A percentile compares a stretch with the other conserved stretches of the same genome.
Conservation (phyloP, 2,797 vertebrate species). For the Scyliorhinus canicula region DNA sequence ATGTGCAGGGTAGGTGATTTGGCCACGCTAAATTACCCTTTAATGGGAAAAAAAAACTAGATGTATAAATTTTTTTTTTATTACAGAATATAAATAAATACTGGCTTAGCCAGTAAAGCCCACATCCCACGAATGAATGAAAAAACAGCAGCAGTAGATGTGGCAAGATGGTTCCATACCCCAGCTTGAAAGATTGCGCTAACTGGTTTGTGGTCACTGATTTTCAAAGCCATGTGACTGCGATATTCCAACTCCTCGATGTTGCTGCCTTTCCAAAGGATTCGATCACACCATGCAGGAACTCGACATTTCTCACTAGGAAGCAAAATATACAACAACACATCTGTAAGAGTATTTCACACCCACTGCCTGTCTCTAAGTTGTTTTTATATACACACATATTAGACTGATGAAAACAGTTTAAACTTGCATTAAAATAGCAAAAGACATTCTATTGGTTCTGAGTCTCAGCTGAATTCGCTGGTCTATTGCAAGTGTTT, state of each 20-base stretch:
- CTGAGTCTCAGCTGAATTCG: not conserved
- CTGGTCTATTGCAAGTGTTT: not conserved
- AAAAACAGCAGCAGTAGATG: not conserved
- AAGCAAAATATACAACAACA: not conserved
- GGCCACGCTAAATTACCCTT: no score
- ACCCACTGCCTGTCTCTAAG: not conserved
- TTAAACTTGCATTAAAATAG: not conserved
- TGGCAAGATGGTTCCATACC: conserved; percentile 56
- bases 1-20: no score
- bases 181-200: conserved; percentile 77
- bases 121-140: no score
- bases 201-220: conserved; percentile 97
- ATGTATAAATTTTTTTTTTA: no score
- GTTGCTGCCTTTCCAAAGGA: conserved; percentile 85
- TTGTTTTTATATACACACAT: not conserved
- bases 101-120: no score
- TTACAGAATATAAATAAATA: no score
- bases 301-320: conserved; percentile 86
- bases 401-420: not conserved
- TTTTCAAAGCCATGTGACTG: conserved; percentile 86
- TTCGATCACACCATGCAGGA: conserved; percentile 92
- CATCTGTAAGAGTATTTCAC: not conserved
- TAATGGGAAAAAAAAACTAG: no score
- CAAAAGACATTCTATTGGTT: not conserved
- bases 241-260: conserved; percentile 75